A percentile compares a stretch with the other conserved stretches of the same genome.
phyloP scores from a whole-genome alignment of 1,140 invertebrate genomes.

The Pogonus chalceus region DNA sequence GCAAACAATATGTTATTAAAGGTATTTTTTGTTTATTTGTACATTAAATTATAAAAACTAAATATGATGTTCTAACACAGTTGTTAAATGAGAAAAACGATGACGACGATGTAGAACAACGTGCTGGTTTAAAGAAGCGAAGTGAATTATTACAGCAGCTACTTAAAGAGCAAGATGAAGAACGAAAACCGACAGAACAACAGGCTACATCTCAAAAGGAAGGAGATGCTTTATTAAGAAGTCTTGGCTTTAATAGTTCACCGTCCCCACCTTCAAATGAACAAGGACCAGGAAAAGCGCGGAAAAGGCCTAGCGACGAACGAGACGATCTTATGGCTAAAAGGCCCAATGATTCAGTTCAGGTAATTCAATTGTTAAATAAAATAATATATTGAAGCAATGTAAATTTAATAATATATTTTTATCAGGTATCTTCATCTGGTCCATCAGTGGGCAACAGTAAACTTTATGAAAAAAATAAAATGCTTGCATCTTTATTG shows the following conservation, averaged over 20 bases:
- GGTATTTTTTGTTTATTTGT: slow-evolving; percentile 37
- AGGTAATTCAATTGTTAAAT: slow-evolving; percentile 20
- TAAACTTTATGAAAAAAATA: slow-evolving; percentile 71
- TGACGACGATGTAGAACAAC: slow-evolving; percentile 58
- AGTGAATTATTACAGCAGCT: slow-evolving; percentile 73
- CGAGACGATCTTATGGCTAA: slow-evolving; percentile 46
- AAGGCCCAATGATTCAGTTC: slow-evolving; percentile 41
- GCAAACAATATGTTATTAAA: slow-evolving; percentile 63
- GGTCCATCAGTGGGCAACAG: slow-evolving; percentile 41
- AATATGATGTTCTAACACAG: slow-evolving; percentile 47
- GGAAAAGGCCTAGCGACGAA: slow-evolving; percentile 60
- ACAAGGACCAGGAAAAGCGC: slow-evolving; percentile 40
- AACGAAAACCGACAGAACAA: slow-evolving; percentile 28
- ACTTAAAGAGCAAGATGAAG: slow-evolving; percentile 50
- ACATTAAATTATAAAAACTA: neutral
- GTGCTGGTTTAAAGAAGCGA: slow-evolving; percentile 47
- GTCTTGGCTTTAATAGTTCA: slow-evolving; percentile 47
- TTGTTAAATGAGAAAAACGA: slow-evolving; percentile 77
- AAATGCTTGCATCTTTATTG: slow-evolving; percentile 74
- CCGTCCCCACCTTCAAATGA: slow-evolving; percentile 36
- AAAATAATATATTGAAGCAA: slow-evolving; percentile 5
- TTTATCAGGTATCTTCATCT: slow-evolving; percentile 37
- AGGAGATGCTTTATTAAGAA: slow-evolving; percentile 46
- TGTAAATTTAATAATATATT: slow-evolving; percentile 3
- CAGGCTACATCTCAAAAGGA: slow-evolving; percentile 35